Evolutionary conservation across 2,113 vertebrate species (phyloP).

Genomic region (Sapajus apella): DNA sequence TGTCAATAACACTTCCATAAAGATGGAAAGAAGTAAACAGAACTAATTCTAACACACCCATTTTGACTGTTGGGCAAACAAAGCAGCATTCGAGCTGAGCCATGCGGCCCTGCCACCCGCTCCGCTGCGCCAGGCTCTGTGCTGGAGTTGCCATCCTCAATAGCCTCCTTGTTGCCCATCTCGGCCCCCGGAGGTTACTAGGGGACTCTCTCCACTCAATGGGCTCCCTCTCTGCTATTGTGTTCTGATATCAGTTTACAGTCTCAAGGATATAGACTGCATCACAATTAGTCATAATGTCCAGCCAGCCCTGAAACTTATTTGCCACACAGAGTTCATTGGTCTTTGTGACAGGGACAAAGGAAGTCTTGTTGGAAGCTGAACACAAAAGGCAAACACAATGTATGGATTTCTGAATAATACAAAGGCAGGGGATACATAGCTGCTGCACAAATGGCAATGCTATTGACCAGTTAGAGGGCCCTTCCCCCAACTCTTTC

Average conservation of each 20-base stretch:
- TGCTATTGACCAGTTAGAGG: constrained; percentile 59
- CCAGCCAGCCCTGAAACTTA: constrained; percentile 84
- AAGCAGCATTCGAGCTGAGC: constrained; percentile 83
- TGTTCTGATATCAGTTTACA: constrained; percentile 86
- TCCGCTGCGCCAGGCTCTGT: constrained; percentile 80
- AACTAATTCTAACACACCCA: constrained; percentile 80
- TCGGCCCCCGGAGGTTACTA: constrained; percentile 84
- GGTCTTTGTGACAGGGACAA: constrained; percentile 86
- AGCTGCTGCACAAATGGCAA: constrained; percentile 69
- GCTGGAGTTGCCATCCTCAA: constrained; percentile 83
- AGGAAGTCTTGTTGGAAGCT: constrained; percentile 84
- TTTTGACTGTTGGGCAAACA: constrained; percentile 84
- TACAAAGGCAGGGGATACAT: constrained; percentile 74
- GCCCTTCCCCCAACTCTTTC: not conserved
- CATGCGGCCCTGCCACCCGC: constrained; percentile 83
- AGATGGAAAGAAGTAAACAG: constrained; percentile 69
- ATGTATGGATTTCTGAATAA: constrained; percentile 86
- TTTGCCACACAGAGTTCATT: constrained; percentile 85
- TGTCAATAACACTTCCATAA: not conserved
- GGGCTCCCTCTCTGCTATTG: constrained; percentile 85
- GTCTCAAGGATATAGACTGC: constrained; percentile 86
- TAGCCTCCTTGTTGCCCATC: constrained; percentile 87
- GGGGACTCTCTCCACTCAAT: constrained; percentile 87
- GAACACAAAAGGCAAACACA: constrained; percentile 87
- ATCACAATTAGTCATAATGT: constrained; percentile 87